These are phyloP conservation scores for Drosophila robusta DNA, from an alignment of 2,888 invertebrate genomes.

Conservation along the genomic window DNA sequence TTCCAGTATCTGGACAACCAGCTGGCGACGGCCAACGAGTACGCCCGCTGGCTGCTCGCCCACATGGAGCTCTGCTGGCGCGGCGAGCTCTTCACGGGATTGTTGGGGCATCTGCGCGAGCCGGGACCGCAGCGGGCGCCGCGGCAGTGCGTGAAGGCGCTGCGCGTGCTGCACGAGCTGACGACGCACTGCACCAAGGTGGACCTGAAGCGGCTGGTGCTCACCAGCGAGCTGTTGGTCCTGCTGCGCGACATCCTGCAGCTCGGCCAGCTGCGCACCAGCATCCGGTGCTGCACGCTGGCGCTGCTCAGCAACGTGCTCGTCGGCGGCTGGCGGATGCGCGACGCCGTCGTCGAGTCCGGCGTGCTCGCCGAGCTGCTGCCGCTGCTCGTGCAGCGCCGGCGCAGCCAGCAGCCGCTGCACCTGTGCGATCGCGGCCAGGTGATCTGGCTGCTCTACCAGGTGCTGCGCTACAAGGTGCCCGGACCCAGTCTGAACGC, in stretches of 20 bases:
- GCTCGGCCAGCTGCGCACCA: neutral
- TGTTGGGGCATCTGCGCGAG: slow-evolving; percentile 17
- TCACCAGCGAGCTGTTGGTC: slow-evolving; percentile 35
- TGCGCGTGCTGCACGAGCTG: slow-evolving; percentile 52
- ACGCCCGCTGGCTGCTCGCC: slow-evolving; percentile 37
- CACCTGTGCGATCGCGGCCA: slow-evolving; percentile 23
- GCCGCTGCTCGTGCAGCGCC: slow-evolving; percentile 8
- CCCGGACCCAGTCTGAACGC: slow-evolving; percentile 36
- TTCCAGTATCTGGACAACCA: slow-evolving; percentile 47
- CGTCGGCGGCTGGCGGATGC: slow-evolving; percentile 40
- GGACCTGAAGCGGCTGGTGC: slow-evolving; percentile 44
- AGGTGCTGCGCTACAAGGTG: slow-evolving; percentile 42
- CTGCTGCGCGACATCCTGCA: slow-evolving; percentile 14
- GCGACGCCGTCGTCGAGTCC: slow-evolving; percentile 47
- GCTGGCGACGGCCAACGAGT: slow-evolving; percentile 26
- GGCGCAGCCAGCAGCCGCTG: slow-evolving; percentile 2
- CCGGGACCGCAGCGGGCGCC: slow-evolving; percentile 29
- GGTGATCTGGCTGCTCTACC: slow-evolving; percentile 52
- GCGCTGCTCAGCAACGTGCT: slow-evolving; percentile 55
- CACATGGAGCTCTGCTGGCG: slow-evolving; percentile 48
- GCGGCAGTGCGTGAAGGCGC: slow-evolving; percentile 37
- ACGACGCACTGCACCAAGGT: slow-evolving; percentile 54
- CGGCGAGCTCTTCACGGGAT: slow-evolving; percentile 12
- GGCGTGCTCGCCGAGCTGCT: slow-evolving; percentile 39
- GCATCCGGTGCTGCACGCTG: slow-evolving; percentile 22